Evolutionary conservation across 37 sponge, comb jelly and placozoan genomes (phyloP), one percentile per base, ranked within the genome.

Genomic region (Mnemiopsis leidyi): DNA sequence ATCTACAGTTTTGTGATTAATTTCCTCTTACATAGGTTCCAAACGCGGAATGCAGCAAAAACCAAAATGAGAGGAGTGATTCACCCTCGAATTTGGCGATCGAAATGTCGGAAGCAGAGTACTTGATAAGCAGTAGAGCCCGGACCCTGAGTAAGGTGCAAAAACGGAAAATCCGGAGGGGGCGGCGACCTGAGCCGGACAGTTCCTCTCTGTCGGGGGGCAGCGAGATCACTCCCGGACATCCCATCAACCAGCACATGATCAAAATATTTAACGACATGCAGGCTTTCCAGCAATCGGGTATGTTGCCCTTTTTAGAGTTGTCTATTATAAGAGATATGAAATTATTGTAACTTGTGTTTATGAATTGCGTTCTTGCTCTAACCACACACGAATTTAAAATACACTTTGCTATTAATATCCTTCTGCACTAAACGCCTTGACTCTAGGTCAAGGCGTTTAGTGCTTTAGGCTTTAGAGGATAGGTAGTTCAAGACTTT

Each of bases 281-380:
- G 61, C 90, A 40, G 48, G 90, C 90, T 40, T 85, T 85, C 23
- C 90, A 85, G 90, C 36, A 37, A 1, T 85, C 90, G n/a, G 90
- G 90, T 85, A 39, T 2, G 9, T 2, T 23, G 61, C 61, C 13
- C 61, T 5, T 48, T 48, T 48, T 48, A n/a, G n/a, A n/a, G n/a
- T n/a, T n/a, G n/a, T n/a, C n/a, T n/a, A n/a, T n/a, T n/a, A n/a
- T n/a, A n/a, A n/a, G n/a, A n/a, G n/a, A n/a, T n/a, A n/a, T n/a
- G n/a, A n/a, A n/a, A n/a, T n/a, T n/a, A n/a, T n/a, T n/a, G n/a
- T n/a, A n/a, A n/a, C n/a, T 79, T 79, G 26, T 26, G 26, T 26
- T 32, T 20, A n/a, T n/a, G n/a, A n/a, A n/a, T n/a, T n/a, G n/a
- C n/a, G n/a, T n/a, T n/a, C n/a, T n/a, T n/a, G n/a, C n/a, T n/a